These are phyloP conservation scores for Nycteola revayana DNA, from an alignment of 2,888 invertebrate genomes.

Conservation along the genomic window DNA sequence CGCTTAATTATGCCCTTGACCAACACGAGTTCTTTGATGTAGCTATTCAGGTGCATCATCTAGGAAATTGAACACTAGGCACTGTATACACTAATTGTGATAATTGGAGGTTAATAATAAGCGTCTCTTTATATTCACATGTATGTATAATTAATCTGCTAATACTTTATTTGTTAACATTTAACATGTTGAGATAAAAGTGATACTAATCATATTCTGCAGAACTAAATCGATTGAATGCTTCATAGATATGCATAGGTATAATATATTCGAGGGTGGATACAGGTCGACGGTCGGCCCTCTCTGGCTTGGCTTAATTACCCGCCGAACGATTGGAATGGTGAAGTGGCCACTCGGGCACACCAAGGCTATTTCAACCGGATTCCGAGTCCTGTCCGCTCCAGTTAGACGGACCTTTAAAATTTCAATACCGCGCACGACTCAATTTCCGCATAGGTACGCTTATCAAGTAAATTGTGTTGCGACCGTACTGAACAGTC, in stretches of 20 bases:
- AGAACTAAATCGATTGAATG: slow-evolving; percentile 27
- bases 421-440: slow-evolving; percentile 45
- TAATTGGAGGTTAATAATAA: slow-evolving; percentile 7
- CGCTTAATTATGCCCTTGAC: slow-evolving; percentile 58
- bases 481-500: too few species aligned
- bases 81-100: slow-evolving; percentile 10
- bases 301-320: slow-evolving; percentile 63
- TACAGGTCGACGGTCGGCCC: slow-evolving; percentile 52
- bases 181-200: slow-evolving; percentile 3
- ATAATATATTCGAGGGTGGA: slow-evolving; percentile 38
- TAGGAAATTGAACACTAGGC: slow-evolving; percentile 27
- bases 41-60: slow-evolving; percentile 47
- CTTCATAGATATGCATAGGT: slow-evolving; percentile 23
- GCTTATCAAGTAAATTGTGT: slow-evolving; percentile 4
- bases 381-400: slow-evolving; percentile 75
- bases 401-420: slow-evolving; percentile 76
- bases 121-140: slow-evolving; percentile 31
- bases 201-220: slow-evolving; percentile 9
- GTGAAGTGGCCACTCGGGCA: slow-evolving; percentile 75
- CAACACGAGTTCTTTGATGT: slow-evolving; percentile 53
- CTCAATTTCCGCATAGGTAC: slow-evolving; percentile 64
- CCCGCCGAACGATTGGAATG: slow-evolving; percentile 69
- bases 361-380: slow-evolving; percentile 76
- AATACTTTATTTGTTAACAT: slow-evolving; percentile 19
- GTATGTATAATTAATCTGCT: slow-evolving; percentile 21